Base-by-base conservation (phyloP, 2,888 invertebrate species). In the Eristalis pertinax region DNA sequence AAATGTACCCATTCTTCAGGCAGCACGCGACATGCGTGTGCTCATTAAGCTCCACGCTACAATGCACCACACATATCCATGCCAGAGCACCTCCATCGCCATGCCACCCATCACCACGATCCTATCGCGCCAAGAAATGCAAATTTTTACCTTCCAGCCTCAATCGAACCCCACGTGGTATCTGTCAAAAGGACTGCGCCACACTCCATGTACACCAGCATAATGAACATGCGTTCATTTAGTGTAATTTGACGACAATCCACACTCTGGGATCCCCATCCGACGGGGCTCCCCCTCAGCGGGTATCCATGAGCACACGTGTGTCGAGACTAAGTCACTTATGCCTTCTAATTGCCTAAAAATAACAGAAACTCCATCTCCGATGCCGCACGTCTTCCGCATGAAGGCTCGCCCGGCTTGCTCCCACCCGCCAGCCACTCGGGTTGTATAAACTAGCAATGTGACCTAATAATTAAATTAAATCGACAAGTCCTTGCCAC, bases 381-480 rank as follows among this genome's bases (percentile, higher is more conserved):
- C 19, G 22, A n/a, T 19, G 56, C 7, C 15, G 8, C 13, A 13
- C 60, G 1, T 7, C 60, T 4, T 60, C 24, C 24, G 60, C 15
- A 24, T 15, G 60, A 8, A 26, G 24, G 5, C 26, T 13, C 38
- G 38, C 3, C 13, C 13, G 50, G n/a, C 19, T 7, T 50, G 50
- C 19, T 50, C 58, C 26, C 58, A 24, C 41, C 13, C n/a, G 10
- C 13, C 4, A 8, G 4, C 29, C 67, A 38, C 24, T 19, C 50
- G 43, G 74, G 43, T 63, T 29, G 63, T 19, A 19, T 8, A 56
- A 81, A 24, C 63, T 56, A 74, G 69, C 56, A 29, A 74, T 74
- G 68, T 69, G 74, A 63, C 69, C 63, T 65, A 78, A 70, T 86
- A 82, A 86, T 82, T 78, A 60, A 82, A 86, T 86, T 75, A 82